phyloP scores from a whole-genome alignment of 2,888 invertebrate species.

The Drosophila borborema region DNA sequence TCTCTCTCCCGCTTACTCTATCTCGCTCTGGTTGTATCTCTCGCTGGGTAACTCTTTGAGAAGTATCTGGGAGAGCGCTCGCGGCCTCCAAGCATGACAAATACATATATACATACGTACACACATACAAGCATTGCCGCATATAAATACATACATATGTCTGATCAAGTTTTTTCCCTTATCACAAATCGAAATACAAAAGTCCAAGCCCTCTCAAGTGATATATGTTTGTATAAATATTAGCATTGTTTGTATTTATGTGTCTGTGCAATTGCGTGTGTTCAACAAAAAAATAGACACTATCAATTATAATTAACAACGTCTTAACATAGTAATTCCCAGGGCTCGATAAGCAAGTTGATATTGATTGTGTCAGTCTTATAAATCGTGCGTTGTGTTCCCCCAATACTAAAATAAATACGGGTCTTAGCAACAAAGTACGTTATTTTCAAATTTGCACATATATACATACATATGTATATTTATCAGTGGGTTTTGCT shows the following conservation, averaged over 20 bases:
- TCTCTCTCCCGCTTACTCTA: neutral
- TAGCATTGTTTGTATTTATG: slow-evolving; percentile 12
- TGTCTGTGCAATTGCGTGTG: slow-evolving; percentile 19
- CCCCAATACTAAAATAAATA: slow-evolving; percentile 2
- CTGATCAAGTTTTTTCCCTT: slow-evolving; percentile 68
- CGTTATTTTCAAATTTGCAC: slow-evolving; percentile 45
- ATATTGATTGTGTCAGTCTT: slow-evolving; percentile 70
- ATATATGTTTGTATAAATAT: neutral
- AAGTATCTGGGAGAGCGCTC: slow-evolving; percentile 15
- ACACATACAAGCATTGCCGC: slow-evolving; percentile 11
- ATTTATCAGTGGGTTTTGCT: neutral
- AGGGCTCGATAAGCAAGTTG: slow-evolving; percentile 58
- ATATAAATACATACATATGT: slow-evolving; percentile 20
- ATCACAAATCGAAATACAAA: slow-evolving; percentile 75
- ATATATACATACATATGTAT: neutral
- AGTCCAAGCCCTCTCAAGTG: slow-evolving; percentile 63
- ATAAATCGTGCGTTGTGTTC: slow-evolving; percentile 59
- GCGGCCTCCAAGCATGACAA: slow-evolving; percentile 48
- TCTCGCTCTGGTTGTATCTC: neutral
- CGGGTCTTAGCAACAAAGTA: slow-evolving; percentile 44
- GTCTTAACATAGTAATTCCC: slow-evolving; percentile 66
- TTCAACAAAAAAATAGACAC: slow-evolving; percentile 39
- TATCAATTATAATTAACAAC: slow-evolving; percentile 77
- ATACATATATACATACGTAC: slow-evolving; percentile 15
- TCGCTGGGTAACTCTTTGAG: slow-evolving; percentile 16